Conservation (phyloP, 2,797 vertebrate genomes). For the Scolopax rusticola region DNA sequence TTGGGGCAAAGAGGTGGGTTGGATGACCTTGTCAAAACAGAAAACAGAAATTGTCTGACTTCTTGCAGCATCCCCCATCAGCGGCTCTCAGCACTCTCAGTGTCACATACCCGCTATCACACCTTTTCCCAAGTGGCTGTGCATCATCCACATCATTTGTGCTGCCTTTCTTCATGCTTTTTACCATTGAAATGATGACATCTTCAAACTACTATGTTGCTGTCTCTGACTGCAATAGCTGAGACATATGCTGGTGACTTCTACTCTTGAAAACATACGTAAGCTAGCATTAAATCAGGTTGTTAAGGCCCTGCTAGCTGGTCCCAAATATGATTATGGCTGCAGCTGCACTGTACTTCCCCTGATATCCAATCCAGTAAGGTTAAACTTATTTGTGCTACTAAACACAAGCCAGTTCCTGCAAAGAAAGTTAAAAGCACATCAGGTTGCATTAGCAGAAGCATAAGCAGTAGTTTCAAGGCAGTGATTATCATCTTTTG, state of each 20-base stretch:
- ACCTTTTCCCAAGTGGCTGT: neutral
- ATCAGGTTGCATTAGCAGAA: neutral
- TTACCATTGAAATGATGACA: neutral
- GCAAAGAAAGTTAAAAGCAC: neutral
- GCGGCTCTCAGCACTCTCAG: neutral
- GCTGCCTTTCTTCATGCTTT: neutral
- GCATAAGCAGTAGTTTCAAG: neutral
- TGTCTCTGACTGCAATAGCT: neutral
- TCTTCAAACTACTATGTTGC: neutral
- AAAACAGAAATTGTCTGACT: neutral
- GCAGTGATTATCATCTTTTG: neutral
- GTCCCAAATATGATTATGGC: neutral
- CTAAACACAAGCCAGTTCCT: neutral
- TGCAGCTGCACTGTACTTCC: neutral
- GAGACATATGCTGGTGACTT: neutral
- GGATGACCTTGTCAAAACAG: neutral
- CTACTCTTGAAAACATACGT: neutral
- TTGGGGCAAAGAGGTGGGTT: neutral
- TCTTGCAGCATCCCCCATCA: neutral
- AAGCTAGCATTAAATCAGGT: neutral
- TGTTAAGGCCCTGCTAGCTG: neutral
- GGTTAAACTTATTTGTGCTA: neutral
- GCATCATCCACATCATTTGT: fast-evolving
- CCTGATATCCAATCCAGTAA: neutral
- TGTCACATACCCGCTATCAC: fast-evolving